Conservation (phyloP, 1,140 invertebrate species). For the Asbolus verrucosus region DNA sequence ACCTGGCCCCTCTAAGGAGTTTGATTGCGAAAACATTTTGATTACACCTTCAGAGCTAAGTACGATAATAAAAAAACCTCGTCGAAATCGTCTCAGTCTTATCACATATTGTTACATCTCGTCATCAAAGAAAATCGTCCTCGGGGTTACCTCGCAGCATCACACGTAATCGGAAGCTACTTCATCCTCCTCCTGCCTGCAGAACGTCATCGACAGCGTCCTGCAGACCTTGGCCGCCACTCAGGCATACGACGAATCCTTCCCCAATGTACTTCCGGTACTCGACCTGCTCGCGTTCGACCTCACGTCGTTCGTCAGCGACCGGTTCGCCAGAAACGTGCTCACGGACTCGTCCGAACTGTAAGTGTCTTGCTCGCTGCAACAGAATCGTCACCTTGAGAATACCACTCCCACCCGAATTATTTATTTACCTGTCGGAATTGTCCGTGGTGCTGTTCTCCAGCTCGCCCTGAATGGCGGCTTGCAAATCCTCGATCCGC, state of each 20-base stretch:
- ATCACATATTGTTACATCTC: too few species aligned
- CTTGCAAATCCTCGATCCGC: constrained; percentile 86
- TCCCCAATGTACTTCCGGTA: constrained; percentile 57
- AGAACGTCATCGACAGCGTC: constrained; percentile 63
- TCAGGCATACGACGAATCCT: constrained; percentile 63
- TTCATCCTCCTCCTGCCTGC: constrained; percentile 56
- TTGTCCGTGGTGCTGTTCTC: constrained; percentile 73
- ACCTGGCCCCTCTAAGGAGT: constrained; percentile 36
- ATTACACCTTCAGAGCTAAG: constrained; percentile 15
- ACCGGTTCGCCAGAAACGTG: constrained; percentile 71
- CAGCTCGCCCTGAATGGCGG: constrained; percentile 83
- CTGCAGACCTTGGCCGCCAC: constrained; percentile 63
- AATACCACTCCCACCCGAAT: too few species aligned
- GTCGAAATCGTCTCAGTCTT: constrained; percentile 33
- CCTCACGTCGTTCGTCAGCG: constrained; percentile 52
- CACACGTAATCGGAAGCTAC: constrained; percentile 34
- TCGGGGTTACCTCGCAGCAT: too few species aligned
- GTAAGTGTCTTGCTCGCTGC: constrained; percentile 71
- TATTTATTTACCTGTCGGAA: constrained; percentile 69
- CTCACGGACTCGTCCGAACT: constrained; percentile 73
- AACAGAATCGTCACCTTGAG: constrained; percentile 41
- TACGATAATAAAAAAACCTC: constrained; percentile 20
- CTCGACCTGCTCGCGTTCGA: constrained; percentile 56
- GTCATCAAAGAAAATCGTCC: constrained; percentile 5
- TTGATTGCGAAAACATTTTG: constrained; percentile 35